Base-by-base conservation (phyloP, 2,797 vertebrate species). In the Lophotriccus pileatus region DNA sequence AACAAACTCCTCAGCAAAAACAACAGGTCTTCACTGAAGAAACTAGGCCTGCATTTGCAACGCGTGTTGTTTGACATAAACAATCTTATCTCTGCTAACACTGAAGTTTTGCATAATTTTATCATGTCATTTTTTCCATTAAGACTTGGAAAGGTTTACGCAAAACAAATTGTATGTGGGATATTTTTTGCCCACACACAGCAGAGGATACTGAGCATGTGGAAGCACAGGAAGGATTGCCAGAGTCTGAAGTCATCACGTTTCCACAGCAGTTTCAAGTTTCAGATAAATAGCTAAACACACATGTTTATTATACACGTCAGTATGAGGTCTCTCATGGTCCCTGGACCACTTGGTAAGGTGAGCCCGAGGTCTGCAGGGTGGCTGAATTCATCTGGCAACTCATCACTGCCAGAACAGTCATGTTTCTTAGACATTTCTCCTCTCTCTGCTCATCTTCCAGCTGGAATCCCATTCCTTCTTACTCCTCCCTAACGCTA, bases 261-360 rank as follows among this genome's bases (percentile, higher is more conserved):
- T 87, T 97, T 96, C 94, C 87, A 89, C 72, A 86, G 83, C 50
- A 37, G 41, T 93, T 96, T 97, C 90, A 93, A 70, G 85, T 89
- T 95, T 95, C 96, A 96, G 73, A 89, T 49, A 94, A 82, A 87
- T 56, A 82, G 34, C 86, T 94, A 59, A 28, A 23, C 59, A 23
- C 36, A 41, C 32, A 43, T 7, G 7, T 30, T 60, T 82, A n/a
- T 69, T 84, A 62, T 18, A 17, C 23, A 16, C 39, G 0, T 77
- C 77, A 79, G 27, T 23, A 19, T 32, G 37, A 89, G 47, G 73
- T 60, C 79, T 93, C 75, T 93, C 10, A 1, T 56, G 75, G 89
- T 53, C 59, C 43, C 67, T 60, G 73, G 66, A 84, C 27, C 69
- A 60, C 67, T 74, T 9, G 20, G 30, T 41, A 55, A 81, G 46